Evolutionary conservation across 2,888 invertebrate species (phyloP), one percentile per base, ranked within the genome.

Genomic region (Oegoconia quadripuncta): DNA sequence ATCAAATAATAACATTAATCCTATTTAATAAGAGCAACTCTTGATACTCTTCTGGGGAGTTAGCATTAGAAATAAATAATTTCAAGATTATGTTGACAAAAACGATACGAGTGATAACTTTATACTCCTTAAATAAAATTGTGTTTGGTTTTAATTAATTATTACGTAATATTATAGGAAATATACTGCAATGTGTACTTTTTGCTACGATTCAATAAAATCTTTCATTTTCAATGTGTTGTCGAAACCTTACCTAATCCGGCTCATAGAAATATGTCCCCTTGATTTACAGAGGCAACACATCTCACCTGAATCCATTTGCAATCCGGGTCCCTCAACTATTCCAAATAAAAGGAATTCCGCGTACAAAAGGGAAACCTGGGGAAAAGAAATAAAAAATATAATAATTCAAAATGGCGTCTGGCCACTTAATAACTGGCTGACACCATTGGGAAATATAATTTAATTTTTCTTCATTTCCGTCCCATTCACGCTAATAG

Each of bases 381-480:
- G 71, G 66, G 67, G 74, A 70, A 74, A 74, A 67, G 69, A 75
- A 76, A 81, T 75, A 78, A 82, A 83, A 77, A 83, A 82, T 64
- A 78, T 80, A 81, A 84, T 84, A 86, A 82, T 84, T 84, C 87
- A 87, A 87, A 83, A 88, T 88, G 87, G 88, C 87, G 86, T 78
- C 82, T 80, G 83, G 87, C 82, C 82, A 87, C 87, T 88, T 88
- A 88, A 88, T 88, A 88, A 87, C 88, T 83, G 83, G 78, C 88
- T 87, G 88, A 88, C 88, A 88, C 88, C 87, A 84, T 84, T 82
- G 87, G 84, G 87, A 88, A 86, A 88, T 83, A 87, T 88, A 87
- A 88, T 88, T 88, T 87, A 88, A 88, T 88, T 87, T 87, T 84
- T 86, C 83, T 79, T 57, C 67, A 54, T 61, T 46, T 47, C 71